phyloP scores from a whole-genome alignment of 23 tunicate species.

The Styela clava region DNA sequence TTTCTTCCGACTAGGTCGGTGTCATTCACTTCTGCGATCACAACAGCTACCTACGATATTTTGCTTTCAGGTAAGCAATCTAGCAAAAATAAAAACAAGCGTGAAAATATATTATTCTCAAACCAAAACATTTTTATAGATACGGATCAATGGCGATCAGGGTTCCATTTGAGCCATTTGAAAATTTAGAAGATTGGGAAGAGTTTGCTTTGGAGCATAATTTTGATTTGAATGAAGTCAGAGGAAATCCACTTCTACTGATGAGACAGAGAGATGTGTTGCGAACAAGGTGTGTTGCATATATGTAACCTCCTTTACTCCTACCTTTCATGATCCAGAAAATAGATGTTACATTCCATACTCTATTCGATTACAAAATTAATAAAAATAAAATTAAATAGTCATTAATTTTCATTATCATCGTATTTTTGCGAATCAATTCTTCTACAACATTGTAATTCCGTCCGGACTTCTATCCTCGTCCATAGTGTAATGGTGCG shows the following conservation, averaged over 20 bases:
- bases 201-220: conserved; percentile 23
- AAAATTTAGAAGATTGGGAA: conserved; percentile 51
- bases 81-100: no score
- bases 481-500: no score
- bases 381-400: not conserved
- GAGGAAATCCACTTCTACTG: conserved; percentile 54
- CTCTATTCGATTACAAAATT: not conserved
- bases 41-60: conserved; percentile 63
- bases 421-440: no score
- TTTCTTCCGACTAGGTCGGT: no score
- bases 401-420: no score
- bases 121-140: not conserved
- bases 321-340: not conserved
- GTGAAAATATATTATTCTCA: no score
- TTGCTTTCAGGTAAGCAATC: conserved; percentile 63
- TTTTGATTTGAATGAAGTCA: conserved; percentile 23
- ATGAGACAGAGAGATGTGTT: conserved; percentile 73
- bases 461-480: no score
- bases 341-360: no score
- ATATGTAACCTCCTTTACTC: not conserved
- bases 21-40: conserved; percentile 90
- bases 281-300: conserved; percentile 91
- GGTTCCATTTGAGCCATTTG: conserved; percentile 70
- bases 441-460: no score
- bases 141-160: conserved; percentile 86